Conservation (phyloP, 2,888 invertebrate genomes). For the Drosophila buzzatii region DNA sequence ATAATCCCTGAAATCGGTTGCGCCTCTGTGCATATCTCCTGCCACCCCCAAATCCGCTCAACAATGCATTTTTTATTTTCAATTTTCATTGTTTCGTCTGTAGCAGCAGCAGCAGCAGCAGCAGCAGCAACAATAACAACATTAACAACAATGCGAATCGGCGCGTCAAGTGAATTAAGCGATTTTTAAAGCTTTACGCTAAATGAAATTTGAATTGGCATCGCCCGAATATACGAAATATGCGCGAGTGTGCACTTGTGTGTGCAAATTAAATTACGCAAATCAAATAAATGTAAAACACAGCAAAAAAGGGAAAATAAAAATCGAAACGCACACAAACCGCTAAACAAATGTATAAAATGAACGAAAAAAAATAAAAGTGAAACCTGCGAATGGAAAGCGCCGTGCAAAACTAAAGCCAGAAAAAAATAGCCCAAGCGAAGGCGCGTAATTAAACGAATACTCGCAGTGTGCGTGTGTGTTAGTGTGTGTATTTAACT, state of each 20-base stretch:
- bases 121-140: slow-evolving; percentile 22
- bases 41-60: slow-evolving; percentile 3
- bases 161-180: slow-evolving; percentile 79
- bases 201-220: slow-evolving; percentile 79
- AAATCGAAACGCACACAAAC: slow-evolving; percentile 4
- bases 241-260: slow-evolving; percentile 61
- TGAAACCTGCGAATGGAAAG: slow-evolving; percentile 26
- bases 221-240: slow-evolving; percentile 29
- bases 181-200: slow-evolving; percentile 81
- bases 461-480: slow-evolving; percentile 12
- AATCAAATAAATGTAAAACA: slow-evolving; percentile 70
- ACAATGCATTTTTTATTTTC: slow-evolving; percentile 74
- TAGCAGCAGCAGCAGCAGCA: slow-evolving; percentile 48
- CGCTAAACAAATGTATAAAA: slow-evolving; percentile 34
- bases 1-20: slow-evolving; percentile 69
- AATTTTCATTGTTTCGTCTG: slow-evolving; percentile 75
- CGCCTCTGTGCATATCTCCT: slow-evolving; percentile 31
- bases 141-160: slow-evolving; percentile 55
- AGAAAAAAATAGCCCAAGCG: slow-evolving; percentile 4
- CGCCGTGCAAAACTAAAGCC: slow-evolving; percentile 37
- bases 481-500: slow-evolving; percentile 39
- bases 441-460: slow-evolving; percentile 47
- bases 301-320: background rate
- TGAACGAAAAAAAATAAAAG: slow-evolving; percentile 32
- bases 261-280: slow-evolving; percentile 80